Evolutionary conservation across 2,888 invertebrate species (phyloP).

Genomic region (Elysia crispata): DNA sequence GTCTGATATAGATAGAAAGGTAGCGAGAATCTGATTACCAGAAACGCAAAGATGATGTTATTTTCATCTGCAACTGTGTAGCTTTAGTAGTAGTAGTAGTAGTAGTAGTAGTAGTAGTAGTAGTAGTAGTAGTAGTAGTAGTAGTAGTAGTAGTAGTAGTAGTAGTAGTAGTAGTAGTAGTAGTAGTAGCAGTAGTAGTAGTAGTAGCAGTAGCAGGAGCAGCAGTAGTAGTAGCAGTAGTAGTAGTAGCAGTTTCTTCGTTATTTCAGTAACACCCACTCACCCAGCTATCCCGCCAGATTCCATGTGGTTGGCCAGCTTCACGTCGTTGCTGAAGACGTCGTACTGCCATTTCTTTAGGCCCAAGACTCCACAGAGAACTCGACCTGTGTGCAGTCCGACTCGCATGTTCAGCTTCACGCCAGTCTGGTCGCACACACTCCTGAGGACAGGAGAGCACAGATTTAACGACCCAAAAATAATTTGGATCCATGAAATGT

Average conservation of each 20-base stretch:
- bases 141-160: slow-evolving; percentile 39
- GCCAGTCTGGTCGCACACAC: slow-evolving; percentile 93
- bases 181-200: background rate
- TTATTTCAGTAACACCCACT: background rate
- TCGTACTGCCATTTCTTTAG: slow-evolving; percentile 95
- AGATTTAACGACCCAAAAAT: no score
- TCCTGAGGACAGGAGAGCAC: slow-evolving; percentile 79
- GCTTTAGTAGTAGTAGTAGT: background rate
- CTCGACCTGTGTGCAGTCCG: slow-evolving; percentile 93
- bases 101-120: slow-evolving; percentile 27
- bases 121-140: slow-evolving; percentile 35
- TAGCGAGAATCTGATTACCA: no score
- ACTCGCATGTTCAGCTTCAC: slow-evolving; percentile 95
- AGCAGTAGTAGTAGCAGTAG: background rate
- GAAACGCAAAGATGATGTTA: no score
- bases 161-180: slow-evolving; percentile 18
- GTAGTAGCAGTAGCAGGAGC: no score
- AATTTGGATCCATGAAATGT: background rate
- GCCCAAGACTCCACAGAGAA: slow-evolving; percentile 92
- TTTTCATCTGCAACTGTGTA: no score
- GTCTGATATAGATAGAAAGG: no score
- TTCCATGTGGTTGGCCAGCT: slow-evolving; percentile 78
- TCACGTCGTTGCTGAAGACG: slow-evolving; percentile 96
- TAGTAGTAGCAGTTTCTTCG: slow-evolving; percentile 6
- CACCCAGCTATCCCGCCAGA: slow-evolving; percentile 85